Evolutionary conservation across 1,140 invertebrate genomes (phyloP).

Genomic region (Hylaeus volcanicus): DNA sequence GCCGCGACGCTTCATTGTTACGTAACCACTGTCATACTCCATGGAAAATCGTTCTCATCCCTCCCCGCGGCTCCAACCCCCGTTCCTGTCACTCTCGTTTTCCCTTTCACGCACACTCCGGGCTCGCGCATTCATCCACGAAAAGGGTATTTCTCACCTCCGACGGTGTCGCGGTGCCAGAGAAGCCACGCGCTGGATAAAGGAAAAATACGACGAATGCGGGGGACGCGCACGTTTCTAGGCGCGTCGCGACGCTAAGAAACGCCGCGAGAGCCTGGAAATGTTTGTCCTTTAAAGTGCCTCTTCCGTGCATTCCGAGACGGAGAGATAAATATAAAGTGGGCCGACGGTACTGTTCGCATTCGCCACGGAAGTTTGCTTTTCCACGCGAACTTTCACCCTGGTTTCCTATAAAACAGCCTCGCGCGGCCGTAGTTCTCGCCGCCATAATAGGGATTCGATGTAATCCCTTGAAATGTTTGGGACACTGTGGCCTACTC

Average conservation of each 20-base stretch:
- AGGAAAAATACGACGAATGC: not conserved
- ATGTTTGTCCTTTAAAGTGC: conserved; percentile 60
- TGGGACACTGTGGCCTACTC: not conserved
- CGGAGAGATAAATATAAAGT: conserved; percentile 24
- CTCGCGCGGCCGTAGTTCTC: not conserved
- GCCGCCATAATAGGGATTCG: conserved; percentile 7
- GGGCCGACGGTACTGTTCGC: not conserved
- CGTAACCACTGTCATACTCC: conserved; percentile 55
- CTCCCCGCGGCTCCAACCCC: not conserved
- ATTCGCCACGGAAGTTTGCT: conserved; percentile 7
- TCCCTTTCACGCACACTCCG: not conserved
- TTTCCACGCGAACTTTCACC: conserved; percentile 4
- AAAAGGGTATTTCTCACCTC: not conserved
- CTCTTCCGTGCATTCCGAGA: conserved; percentile 17
- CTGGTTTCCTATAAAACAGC: not conserved
- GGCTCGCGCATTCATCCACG: not conserved
- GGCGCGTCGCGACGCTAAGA: conserved; percentile 21
- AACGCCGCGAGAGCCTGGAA: conserved; percentile 17
- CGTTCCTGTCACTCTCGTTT: conserved; percentile 7
- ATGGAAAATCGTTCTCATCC: conserved; percentile 52
- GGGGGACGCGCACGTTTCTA: not conserved
- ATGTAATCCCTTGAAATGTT: conserved; percentile 30
- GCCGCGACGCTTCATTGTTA: conserved; percentile 62
- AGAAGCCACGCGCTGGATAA: not conserved
- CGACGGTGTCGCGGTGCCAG: not conserved